Base-by-base conservation (phyloP, 2,888 invertebrate species). In the Parnassius smintheus region DNA sequence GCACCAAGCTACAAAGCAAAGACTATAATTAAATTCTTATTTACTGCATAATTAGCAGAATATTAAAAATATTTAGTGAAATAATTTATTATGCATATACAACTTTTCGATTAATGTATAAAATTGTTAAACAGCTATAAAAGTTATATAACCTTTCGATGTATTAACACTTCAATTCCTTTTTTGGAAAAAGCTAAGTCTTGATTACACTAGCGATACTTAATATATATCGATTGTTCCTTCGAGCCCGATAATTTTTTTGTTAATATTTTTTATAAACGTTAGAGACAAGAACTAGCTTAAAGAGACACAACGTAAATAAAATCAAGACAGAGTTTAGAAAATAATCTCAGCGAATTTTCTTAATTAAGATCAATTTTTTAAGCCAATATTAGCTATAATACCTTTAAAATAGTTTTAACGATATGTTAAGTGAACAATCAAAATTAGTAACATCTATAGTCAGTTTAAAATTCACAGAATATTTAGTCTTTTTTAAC, bases 131-230 rank as follows among this genome's bases (percentile, higher is more conserved):
- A 48, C 42, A 48, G 62, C 60, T 59, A 55, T 48, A 59, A 54
- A 53, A 50, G 52, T 59, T 45, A 59, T 42, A 56, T 48, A 44
- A 59, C 51, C 49, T 53, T 66, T 66, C 66, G 66, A 64, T 66
- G 66, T 66, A 66, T 64, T 58, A 51, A 49, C 53, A 53, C 25
- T 54, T 64, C 59, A 66, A 66, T 62, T 64, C 66, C 66, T 62
- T 56, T 42, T 9, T 56, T 11, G 42, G 59, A 61, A 55, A 51
- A 55, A 50, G 48, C 44, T 53, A 44, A 58, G 45, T 49, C 56
- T 10, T 35, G 50, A 12, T 48, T 50, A 54, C 50, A 56, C 56
- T 45, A 51, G 13, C 57, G 11, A 42, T 11, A 10, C 41, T 42
- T 53, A 42, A 50, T 46, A 46, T 52, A 54, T 18, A 25, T 18